phyloP scores from a whole-genome alignment of 2,113 vertebrate species.

The Ptyas mucosa region DNA sequence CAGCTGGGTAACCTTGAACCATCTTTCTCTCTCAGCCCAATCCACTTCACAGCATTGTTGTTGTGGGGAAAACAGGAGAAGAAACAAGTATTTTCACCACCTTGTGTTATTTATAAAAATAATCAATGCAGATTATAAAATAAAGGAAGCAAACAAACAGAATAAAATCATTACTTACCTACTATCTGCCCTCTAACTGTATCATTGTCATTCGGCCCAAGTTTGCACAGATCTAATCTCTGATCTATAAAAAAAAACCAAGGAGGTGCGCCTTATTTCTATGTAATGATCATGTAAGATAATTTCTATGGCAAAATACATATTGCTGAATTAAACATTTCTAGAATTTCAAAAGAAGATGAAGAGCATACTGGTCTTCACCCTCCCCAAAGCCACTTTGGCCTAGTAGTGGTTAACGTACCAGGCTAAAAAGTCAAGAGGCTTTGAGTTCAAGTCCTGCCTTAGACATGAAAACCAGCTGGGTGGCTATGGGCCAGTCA shows the following conservation, averaged over 20 bases:
- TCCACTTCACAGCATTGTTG: background rate
- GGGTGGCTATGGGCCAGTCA: background rate
- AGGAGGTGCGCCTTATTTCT: background rate
- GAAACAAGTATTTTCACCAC: background rate
- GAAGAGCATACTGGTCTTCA: background rate
- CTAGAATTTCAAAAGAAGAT: background rate
- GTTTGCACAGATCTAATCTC: conserved; percentile 92
- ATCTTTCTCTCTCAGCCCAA: background rate
- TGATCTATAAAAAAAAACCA: conserved; percentile 75
- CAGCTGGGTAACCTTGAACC: background rate
- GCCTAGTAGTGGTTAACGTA: background rate
- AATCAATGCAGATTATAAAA: background rate
- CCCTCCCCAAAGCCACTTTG: background rate
- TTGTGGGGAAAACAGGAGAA: background rate
- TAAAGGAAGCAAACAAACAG: background rate
- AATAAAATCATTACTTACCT: conserved; percentile 73
- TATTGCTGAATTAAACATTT: background rate
- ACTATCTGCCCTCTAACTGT: conserved; percentile 96
- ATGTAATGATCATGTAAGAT: background rate
- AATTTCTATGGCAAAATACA: background rate
- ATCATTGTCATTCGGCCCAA: conserved; percentile 94
- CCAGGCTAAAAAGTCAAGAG: background rate
- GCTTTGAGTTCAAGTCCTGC: background rate
- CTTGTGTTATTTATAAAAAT: background rate
- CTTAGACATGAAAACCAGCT: background rate